Percentiles rank a stretch among this genome's conserved stretches.
These are phyloP conservation scores for Drosophila borealis DNA, from an alignment of 2,888 invertebrate species.

Conservation along the genomic window DNA sequence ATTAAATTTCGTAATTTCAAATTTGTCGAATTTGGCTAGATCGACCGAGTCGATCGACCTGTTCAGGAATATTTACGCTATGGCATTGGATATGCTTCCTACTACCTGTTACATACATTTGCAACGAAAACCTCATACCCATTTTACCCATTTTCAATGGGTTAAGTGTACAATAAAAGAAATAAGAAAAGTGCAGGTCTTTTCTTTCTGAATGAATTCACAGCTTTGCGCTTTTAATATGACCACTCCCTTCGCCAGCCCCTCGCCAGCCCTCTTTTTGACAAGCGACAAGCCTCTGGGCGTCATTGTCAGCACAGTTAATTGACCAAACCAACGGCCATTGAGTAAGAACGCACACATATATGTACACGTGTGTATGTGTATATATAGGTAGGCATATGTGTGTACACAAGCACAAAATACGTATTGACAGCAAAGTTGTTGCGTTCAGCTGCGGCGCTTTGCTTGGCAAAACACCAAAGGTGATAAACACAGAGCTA, in stretches of 20 bases:
- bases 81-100: too few relatives aligned
- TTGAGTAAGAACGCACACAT: constrained; percentile 28
- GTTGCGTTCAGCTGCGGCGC: constrained; percentile 59
- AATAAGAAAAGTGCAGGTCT: constrained; percentile 32
- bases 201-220: constrained; percentile 65
- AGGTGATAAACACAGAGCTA: constrained; percentile 42
- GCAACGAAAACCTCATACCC: too few relatives aligned
- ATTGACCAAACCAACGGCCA: constrained; percentile 59
- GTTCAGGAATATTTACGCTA: too few relatives aligned
- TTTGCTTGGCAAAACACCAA: constrained; percentile 32
- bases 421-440: constrained; percentile 33
- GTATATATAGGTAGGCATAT: not conserved
- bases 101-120: too few relatives aligned
- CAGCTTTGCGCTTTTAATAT: constrained; percentile 49
- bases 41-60: too few relatives aligned
- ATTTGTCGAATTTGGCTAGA: too few relatives aligned
- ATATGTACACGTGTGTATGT: not conserved
- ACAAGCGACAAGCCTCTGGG: not conserved
- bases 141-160: not conserved
- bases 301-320: constrained; percentile 67
- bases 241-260: not conserved
- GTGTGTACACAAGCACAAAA: constrained; percentile 4
- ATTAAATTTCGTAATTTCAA: too few relatives aligned
- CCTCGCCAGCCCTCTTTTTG: not conserved
- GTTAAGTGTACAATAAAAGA: not conserved